These are phyloP conservation scores for Coilia nasus DNA, from an alignment of 2,797 vertebrate species.

Conservation along the genomic window DNA sequence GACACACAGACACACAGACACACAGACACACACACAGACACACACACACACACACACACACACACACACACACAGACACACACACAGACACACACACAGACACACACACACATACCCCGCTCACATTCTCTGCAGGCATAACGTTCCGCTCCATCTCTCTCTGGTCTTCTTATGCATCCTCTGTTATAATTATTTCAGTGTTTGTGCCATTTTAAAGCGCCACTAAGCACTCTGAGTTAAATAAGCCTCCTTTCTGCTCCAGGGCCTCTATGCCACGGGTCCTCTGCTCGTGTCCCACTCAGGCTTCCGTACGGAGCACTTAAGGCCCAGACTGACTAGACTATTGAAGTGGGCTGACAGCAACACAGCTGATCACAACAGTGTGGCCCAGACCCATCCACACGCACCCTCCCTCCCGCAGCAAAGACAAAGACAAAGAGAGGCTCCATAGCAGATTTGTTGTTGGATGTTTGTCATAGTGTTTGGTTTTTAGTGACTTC, in stretches of 20 bases:
- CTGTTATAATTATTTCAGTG: slow-evolving; percentile 3
- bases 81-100: background rate
- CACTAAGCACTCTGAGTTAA: background rate
- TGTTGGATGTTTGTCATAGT: background rate
- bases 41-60: too few relatives aligned
- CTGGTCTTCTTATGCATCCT: background rate
- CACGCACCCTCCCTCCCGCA: background rate
- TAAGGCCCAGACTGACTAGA: background rate
- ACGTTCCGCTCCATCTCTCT: background rate
- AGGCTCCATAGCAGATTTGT: background rate
- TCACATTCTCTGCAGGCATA: background rate
- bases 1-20: too few relatives aligned
- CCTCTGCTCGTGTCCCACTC: background rate
- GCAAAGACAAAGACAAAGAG: too few relatives aligned
- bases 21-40: too few relatives aligned
- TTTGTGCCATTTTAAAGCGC: background rate
- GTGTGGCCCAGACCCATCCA: background rate
- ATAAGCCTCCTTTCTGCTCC: background rate
- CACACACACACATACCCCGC: background rate
- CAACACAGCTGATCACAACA: slow-evolving; percentile 2
- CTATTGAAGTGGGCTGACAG: background rate
- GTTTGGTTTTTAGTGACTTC: background rate
- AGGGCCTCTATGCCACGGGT: background rate
- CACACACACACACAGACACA: background rate
- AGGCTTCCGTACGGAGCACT: background rate